Conservation (phyloP, 1,140 invertebrate genomes). For the Phymorhynchus buccinoides region DNA sequence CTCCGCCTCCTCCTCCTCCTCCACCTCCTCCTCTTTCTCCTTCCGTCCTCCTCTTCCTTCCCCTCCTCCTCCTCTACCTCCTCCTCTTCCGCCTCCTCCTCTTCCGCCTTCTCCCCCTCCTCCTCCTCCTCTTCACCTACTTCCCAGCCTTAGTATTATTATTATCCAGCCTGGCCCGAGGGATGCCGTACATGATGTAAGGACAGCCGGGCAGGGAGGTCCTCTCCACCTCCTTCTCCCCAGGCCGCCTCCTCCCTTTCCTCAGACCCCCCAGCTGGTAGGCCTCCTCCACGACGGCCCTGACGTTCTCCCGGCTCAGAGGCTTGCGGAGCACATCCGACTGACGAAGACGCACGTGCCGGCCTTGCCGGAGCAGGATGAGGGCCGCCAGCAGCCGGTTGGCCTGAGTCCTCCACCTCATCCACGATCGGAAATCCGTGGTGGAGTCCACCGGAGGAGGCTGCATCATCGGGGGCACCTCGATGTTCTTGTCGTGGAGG, state of each 20-base stretch:
- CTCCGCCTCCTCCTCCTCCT: not conserved
- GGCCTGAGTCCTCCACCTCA: constrained; percentile 37
- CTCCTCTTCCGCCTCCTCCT: too few species aligned
- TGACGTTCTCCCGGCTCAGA: not conserved
- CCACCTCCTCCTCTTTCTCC: not conserved
- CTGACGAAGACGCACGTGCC: not conserved
- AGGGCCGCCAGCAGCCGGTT: constrained; percentile 30
- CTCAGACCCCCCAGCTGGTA: too few species aligned
- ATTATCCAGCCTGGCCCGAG: constrained; percentile 18
- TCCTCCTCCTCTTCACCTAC: too few species aligned
- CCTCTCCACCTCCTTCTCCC: not conserved
- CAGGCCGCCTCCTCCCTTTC: not conserved
- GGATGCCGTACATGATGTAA: constrained; percentile 42
- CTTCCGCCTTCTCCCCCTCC: too few species aligned
- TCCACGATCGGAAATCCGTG: constrained; percentile 30
- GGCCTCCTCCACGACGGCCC: constrained; percentile 19
- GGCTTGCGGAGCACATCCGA: constrained; percentile 32
- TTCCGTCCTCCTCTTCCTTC: not conserved
- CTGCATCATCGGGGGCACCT: not conserved
- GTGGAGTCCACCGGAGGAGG: not conserved
- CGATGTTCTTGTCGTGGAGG: constrained; percentile 36
- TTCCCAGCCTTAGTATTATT: too few species aligned
- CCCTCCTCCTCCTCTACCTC: not conserved
- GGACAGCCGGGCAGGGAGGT: constrained; percentile 25
- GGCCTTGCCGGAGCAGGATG: constrained; percentile 30